phyloP scores from a whole-genome alignment of 2,888 invertebrate genomes.

The Mactromeris polynyma region DNA sequence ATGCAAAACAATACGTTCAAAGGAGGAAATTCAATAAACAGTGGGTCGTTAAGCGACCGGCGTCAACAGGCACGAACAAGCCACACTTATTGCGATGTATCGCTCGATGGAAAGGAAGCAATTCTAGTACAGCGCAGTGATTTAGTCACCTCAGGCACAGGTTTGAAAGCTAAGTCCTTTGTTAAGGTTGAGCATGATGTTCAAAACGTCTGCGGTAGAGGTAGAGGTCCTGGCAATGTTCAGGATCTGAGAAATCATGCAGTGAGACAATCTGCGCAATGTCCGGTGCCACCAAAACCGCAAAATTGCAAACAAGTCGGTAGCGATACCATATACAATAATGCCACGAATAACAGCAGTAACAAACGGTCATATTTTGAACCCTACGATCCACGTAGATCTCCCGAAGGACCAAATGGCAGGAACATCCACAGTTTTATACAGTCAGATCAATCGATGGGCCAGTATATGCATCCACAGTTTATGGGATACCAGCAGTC shows the following conservation, averaged over 20 bases:
- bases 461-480: not conserved
- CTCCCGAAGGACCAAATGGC: not conserved
- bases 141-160: not conserved
- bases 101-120: conserved; percentile 23
- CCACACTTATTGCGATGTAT: not conserved
- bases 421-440: not conserved
- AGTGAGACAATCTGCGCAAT: not conserved
- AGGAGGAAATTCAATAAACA: not conserved
- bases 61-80: not conserved
- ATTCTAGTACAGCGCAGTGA: not conserved
- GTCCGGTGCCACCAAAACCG: not conserved
- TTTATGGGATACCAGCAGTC: not conserved
- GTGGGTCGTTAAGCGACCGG: not conserved
- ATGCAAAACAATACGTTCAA: not conserved
- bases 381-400: not conserved
- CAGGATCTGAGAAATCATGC: not conserved
- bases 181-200: not conserved
- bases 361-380: not conserved
- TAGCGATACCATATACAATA: not conserved
- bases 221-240: not conserved
- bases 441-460: not conserved
- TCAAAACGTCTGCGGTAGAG: not conserved
- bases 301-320: not conserved
- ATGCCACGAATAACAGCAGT: not conserved
- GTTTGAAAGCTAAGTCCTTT: not conserved